Evolutionary conservation across 2,888 invertebrate genomes (phyloP).

Genomic region (Ypsolopha scabrella): DNA sequence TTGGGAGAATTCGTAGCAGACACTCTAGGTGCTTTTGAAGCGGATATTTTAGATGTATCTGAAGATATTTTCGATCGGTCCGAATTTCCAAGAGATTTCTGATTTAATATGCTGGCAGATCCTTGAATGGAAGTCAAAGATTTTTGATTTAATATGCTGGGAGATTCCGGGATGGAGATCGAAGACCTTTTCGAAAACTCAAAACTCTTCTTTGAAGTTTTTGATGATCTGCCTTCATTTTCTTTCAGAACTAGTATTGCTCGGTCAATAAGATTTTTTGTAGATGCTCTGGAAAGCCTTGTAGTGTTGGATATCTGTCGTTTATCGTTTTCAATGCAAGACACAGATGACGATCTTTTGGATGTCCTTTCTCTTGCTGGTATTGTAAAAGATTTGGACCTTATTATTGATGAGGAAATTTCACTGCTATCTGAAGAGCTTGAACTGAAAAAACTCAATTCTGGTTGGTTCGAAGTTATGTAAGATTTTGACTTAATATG

Average conservation of each 20-base stretch:
- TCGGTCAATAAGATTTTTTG: conserved; percentile 36
- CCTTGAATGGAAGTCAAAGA: no score
- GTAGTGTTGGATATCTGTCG: conserved; percentile 27
- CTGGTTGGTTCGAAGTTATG: no score
- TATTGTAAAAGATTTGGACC: conserved; percentile 28
- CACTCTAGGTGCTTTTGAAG: background rate
- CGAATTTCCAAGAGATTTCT: background rate
- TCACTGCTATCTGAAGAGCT: no score
- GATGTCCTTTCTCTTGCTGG: conserved; percentile 14
- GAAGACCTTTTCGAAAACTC: no score
- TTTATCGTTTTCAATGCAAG: conserved; percentile 18
- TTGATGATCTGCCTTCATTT: background rate
- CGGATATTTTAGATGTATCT: no score
- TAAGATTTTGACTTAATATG: background rate
- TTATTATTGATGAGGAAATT: conserved; percentile 14
- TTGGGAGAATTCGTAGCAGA: background rate
- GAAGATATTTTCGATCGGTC: no score
- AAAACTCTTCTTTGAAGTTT: background rate
- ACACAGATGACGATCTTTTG: background rate
- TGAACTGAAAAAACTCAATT: no score
- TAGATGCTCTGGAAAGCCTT: conserved; percentile 25
- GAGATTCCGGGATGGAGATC: no score
- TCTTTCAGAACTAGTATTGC: conserved; percentile 22
- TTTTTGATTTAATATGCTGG: background rate
- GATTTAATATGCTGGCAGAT: no score